A percentile compares a stretch with the other conserved stretches of the same genome.
Conservation (phyloP, 1,140 invertebrate species). For the Ptiloglossa arizonensis region DNA sequence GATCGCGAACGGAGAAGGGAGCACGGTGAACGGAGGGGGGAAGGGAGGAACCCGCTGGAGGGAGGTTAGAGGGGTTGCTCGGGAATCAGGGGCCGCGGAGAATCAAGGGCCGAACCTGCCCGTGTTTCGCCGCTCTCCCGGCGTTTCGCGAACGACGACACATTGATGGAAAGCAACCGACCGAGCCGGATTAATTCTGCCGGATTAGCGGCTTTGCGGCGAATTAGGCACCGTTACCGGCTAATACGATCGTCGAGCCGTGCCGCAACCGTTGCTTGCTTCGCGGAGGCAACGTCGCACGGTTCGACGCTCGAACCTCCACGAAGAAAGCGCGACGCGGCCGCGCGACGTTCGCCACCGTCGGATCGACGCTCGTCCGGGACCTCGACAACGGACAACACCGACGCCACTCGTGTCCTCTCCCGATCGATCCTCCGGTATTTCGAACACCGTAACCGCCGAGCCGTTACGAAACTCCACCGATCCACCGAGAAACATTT, state of each 20-base stretch:
- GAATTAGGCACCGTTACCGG: constrained; percentile 69
- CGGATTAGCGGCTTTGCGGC: constrained; percentile 69
- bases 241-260: constrained; percentile 29
- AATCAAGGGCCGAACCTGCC: constrained; percentile 60
- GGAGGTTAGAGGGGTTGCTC: constrained; percentile 42
- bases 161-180: constrained; percentile 69
- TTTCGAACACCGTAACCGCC: no score
- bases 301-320: constrained; percentile 45
- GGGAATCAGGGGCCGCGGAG: constrained; percentile 56
- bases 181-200: constrained; percentile 69
- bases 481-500: no score
- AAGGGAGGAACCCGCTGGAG: constrained; percentile 25
- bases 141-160: constrained; percentile 57
- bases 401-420: no score
- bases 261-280: background rate
- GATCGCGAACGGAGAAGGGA: background rate
- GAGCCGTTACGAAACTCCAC: no score
- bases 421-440: no score
- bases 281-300: constrained; percentile 21
- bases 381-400: no score
- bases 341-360: no score
- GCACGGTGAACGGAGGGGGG: background rate
- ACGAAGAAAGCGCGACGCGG: no score
- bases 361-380: no score
- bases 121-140: constrained; percentile 47